Percentiles rank a stretch among this genome's conserved stretches.
phyloP scores from a whole-genome alignment of 2,888 invertebrate species.

The Mimachlamys varia region DNA sequence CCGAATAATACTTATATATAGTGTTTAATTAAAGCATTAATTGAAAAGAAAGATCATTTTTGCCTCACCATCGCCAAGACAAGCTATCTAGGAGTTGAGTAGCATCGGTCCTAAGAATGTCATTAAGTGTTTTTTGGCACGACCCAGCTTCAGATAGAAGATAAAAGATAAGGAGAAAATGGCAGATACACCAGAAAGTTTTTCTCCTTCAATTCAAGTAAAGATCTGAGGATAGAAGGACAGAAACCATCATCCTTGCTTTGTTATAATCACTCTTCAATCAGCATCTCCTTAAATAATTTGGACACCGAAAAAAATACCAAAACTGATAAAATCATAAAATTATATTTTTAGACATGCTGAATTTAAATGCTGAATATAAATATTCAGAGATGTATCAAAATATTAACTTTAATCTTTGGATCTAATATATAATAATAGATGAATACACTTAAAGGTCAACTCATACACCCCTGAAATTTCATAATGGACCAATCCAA shows the following conservation, averaged over 20 bases:
- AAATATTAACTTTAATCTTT: no score
- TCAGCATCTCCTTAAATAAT: no score
- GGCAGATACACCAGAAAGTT: neutral
- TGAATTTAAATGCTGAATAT: no score
- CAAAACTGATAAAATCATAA: no score
- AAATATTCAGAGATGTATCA: no score
- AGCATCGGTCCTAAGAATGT: neutral
- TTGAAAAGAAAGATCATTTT: neutral
- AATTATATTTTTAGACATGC: no score
- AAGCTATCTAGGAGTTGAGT: neutral
- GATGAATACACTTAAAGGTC: no score
- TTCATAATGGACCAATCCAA: no score
- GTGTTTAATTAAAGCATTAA: neutral
- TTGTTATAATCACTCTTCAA: no score
- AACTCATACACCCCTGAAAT: no score
- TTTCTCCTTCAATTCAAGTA: neutral
- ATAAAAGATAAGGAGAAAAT: neutral
- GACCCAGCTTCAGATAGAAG: neutral
- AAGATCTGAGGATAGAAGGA: neutral
- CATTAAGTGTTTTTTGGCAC: neutral
- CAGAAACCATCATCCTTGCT: neutral
- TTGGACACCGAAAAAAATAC: no score
- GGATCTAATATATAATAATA: no score
- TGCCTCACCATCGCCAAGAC: neutral
- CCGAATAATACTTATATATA: neutral